Base-by-base conservation (phyloP, 2,797 vertebrate genomes). In the Otolemur crassicaudatus region DNA sequence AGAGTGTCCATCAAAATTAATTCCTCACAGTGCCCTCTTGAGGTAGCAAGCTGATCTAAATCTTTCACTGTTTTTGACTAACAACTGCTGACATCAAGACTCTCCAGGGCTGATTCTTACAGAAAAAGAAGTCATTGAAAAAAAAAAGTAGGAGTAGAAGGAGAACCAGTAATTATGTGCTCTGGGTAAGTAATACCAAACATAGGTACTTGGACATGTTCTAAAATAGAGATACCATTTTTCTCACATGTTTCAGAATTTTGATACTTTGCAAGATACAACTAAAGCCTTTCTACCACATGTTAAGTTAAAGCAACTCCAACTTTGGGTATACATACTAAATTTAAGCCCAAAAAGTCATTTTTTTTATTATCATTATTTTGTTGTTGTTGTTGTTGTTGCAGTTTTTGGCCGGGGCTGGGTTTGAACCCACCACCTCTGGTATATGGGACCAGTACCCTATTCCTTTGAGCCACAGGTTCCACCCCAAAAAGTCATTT, bases 231-330 rank as follows among this genome's bases (percentile, higher is more conserved):
- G 67, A 70, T 37, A 20, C 19, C 12, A 67, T n/a, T 86, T 89
- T 84, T 70, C 63, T 43, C 61, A 8, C 40, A 27, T 43, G 82
- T 83, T 94, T 83, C 43, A 60, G 43, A 95, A 94, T 69, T 60
- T 6, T 83, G n/a, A 87, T 37, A 89, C 31, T 80, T 91, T 34
- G 77, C 3, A 58, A 82, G 91, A 87, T 49, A 53, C 27, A 81
- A 81, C 11, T 43, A 87, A 82, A 90, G 34, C 72, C 43, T 93
- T 65, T 58, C 61, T 77, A 65, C 8, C 20, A 77, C 8, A 40
- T 83, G 9, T 96, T 56, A 87, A 90, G 58, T 76, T 86, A 93
- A 96, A 58, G 53, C 70, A 94, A 76, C 29, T 34, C 77, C 25
- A 94, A 72, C 29, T 63, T 23, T 90, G 25, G 3, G 11, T 7